phyloP scores from a whole-genome alignment of 2,797 vertebrate species.

The Rhinoraja longicauda region DNA sequence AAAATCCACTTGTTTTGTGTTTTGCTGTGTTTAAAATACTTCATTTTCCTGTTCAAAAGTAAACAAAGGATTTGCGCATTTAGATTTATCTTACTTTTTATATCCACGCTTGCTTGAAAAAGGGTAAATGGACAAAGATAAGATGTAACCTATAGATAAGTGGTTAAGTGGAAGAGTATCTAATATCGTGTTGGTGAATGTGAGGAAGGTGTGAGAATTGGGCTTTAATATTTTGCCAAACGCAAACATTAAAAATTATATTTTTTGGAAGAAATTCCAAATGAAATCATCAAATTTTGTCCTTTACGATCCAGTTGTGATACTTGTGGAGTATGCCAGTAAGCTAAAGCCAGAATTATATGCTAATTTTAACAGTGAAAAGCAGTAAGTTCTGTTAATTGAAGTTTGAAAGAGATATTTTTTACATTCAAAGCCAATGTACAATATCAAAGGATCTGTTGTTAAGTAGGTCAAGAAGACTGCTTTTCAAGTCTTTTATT shows the following conservation, averaged over 20 bases:
- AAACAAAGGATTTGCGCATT: not conserved
- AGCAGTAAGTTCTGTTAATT: not conserved
- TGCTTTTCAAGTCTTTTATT: not conserved
- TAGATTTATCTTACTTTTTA: not conserved
- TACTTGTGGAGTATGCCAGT: not conserved
- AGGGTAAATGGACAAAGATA: not conserved
- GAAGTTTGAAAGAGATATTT: not conserved
- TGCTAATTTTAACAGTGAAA: not conserved
- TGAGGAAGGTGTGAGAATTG: too few relatives aligned
- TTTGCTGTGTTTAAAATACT: not conserved
- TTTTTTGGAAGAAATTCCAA: too few relatives aligned
- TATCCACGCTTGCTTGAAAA: too few relatives aligned
- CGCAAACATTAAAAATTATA: too few relatives aligned
- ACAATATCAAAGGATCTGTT: not conserved
- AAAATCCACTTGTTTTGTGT: not conserved
- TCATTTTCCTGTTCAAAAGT: not conserved
- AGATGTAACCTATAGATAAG: too few relatives aligned
- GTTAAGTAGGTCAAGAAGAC: slow-evolving; percentile 17
- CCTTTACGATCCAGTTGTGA: not conserved
- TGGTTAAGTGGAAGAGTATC: too few relatives aligned
- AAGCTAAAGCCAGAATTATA: not conserved
- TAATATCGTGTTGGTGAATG: too few relatives aligned
- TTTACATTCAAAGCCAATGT: not conserved
- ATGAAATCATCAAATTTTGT: too few relatives aligned
- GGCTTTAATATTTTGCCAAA: too few relatives aligned